phyloP scores from a whole-genome alignment of 2,888 invertebrate genomes.

The Lycophotia porphyrea region DNA sequence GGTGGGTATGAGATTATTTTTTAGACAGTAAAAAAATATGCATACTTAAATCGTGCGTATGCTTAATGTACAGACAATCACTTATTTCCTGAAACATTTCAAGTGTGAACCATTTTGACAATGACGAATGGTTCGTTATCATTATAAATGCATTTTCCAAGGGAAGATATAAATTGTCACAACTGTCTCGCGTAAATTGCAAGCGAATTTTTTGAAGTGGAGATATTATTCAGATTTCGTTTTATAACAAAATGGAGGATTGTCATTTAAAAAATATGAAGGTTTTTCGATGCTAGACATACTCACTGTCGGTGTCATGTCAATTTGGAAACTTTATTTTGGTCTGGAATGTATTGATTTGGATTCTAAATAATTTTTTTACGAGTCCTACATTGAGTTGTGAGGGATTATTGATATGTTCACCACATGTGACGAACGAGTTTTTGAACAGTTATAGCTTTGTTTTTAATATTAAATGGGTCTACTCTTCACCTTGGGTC shows the following conservation, averaged over 20 bases:
- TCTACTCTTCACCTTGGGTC: too few species aligned
- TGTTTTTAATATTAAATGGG: too few species aligned
- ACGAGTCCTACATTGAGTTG: neutral
- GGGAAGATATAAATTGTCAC: conserved; percentile 27
- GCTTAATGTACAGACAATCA: neutral
- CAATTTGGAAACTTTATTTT: conserved; percentile 11
- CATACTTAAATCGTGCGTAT: neutral
- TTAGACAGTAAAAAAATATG: neutral
- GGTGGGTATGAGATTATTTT: neutral
- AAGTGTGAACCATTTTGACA: conserved; percentile 27
- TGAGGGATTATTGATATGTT: neutral
- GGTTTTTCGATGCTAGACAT: neutral
- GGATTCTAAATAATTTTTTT: neutral
- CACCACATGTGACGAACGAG: neutral
- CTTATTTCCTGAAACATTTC: conserved; percentile 29
- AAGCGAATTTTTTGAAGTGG: conserved; percentile 1
- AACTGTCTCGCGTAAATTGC: conserved; percentile 15
- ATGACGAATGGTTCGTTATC: conserved; percentile 9
- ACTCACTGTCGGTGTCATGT: too few species aligned
- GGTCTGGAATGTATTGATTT: too few species aligned
- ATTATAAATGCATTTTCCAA: conserved; percentile 40
- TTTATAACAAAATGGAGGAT: neutral
- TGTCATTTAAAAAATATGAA: neutral
- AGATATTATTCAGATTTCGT: neutral
- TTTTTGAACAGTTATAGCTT: too few species aligned